These are phyloP conservation scores for Acanthopagrus latus DNA, from an alignment of 2,797 vertebrate genomes.

Conservation along the genomic window DNA sequence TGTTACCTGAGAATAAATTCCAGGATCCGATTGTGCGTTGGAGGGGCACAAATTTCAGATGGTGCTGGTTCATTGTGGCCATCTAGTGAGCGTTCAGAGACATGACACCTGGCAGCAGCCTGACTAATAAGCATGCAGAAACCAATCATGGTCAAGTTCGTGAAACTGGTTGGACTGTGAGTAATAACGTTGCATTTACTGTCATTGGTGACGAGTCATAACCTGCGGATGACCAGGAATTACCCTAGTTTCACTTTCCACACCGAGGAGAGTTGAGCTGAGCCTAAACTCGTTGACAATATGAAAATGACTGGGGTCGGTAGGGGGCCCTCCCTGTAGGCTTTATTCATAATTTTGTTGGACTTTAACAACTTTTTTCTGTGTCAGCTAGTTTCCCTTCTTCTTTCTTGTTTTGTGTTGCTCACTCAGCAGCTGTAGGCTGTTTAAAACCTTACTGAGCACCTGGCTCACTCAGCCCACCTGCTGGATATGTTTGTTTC, in stretches of 20 bases:
- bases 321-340: too few species aligned
- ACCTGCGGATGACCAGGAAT: not conserved
- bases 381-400: slow-evolving; percentile 49
- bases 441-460: slow-evolving; percentile 4
- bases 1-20: not conserved
- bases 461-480: not conserved
- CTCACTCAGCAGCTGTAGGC: slow-evolving; percentile 27
- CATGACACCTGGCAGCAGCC: slow-evolving; percentile 22
- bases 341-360: too few species aligned
- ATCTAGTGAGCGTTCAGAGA: slow-evolving; percentile 39
- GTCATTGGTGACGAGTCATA: slow-evolving; percentile 9
- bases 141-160: not conserved
- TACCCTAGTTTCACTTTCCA: slow-evolving; percentile 21
- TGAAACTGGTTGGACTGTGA: slow-evolving; percentile 28
- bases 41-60: not conserved
- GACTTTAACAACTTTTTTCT: too few species aligned
- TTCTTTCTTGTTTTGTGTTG: slow-evolving; percentile 18
- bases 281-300: not conserved
- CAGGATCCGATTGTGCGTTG: not conserved
- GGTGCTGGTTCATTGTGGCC: slow-evolving; percentile 16
- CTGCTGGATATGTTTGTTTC: not conserved
- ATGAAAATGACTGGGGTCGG: accelerated
- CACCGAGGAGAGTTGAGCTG: not conserved
- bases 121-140: not conserved
- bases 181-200: slow-evolving; percentile 16